A percentile compares a stretch with the other conserved stretches of the same genome.
These are phyloP conservation scores for Lycocorax pyrrhopterus DNA, from an alignment of 2,113 vertebrate genomes.

Conservation along the genomic window DNA sequence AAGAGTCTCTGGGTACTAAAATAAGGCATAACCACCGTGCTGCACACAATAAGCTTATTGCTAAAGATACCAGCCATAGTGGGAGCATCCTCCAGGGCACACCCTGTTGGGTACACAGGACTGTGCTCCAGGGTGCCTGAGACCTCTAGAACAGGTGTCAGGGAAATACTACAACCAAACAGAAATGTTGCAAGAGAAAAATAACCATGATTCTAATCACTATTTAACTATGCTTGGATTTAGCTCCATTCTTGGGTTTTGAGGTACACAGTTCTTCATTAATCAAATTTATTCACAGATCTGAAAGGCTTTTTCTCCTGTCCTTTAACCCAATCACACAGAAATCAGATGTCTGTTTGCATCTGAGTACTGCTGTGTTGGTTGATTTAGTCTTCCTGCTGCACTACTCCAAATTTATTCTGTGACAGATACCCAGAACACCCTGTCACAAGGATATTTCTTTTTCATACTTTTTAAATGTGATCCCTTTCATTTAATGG, in stretches of 20 bases:
- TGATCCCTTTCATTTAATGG: neutral
- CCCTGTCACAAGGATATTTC: neutral
- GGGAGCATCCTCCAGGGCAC: neutral
- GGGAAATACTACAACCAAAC: neutral
- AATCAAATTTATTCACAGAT: neutral
- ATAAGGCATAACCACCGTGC: neutral
- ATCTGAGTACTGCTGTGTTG: neutral
- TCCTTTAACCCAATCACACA: neutral
- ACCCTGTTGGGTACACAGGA: neutral
- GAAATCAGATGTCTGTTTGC: neutral
- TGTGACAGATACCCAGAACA: neutral
- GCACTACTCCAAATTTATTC: neutral
- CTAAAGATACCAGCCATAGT: neutral
- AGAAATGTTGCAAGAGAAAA: neutral
- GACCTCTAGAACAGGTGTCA: neutral
- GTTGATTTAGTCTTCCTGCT: neutral
- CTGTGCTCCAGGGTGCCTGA: fast-evolving
- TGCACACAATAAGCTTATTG: neutral
- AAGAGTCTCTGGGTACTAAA: neutral
- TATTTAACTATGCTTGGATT: neutral
- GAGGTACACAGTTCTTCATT: neutral
- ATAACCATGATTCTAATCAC: neutral
- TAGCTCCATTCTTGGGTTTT: neutral
- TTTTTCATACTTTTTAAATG: neutral
- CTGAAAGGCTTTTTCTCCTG: neutral